These are phyloP conservation scores for Halyomorpha halys DNA, from an alignment of 1,140 invertebrate species.

Conservation along the genomic window DNA sequence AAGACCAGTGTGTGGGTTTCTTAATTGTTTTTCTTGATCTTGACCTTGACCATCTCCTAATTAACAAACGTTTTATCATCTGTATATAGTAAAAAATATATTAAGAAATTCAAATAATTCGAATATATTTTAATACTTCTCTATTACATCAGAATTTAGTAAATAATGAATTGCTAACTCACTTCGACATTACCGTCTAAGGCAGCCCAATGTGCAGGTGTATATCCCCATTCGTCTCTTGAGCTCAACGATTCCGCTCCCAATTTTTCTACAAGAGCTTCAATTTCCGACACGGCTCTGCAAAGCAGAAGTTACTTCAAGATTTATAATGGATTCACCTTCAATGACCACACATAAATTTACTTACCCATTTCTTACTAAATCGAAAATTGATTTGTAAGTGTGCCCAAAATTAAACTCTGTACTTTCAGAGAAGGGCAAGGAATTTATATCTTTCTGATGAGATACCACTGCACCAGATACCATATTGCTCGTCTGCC, in stretches of 20 bases:
- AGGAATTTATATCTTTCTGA: conserved; percentile 37
- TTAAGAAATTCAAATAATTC: too few relatives aligned
- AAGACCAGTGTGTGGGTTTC: too few relatives aligned
- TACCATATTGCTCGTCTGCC: conserved; percentile 55
- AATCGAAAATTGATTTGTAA: conserved; percentile 50
- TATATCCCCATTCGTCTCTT: conserved; percentile 82
- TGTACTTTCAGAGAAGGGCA: conserved; percentile 38
- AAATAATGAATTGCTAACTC: not conserved
- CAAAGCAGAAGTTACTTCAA: conserved; percentile 28
- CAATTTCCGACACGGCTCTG: conserved; percentile 61
- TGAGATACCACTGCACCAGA: conserved; percentile 48
- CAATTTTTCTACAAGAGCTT: conserved; percentile 62
- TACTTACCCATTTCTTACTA: conserved; percentile 50
- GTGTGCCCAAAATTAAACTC: conserved; percentile 36
- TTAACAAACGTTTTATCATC: too few relatives aligned
- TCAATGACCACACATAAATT: not conserved
- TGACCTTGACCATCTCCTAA: too few relatives aligned
- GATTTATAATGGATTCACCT: not conserved
- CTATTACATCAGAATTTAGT: not conserved
- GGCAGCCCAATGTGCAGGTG: conserved; percentile 83
- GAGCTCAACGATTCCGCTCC: conserved; percentile 58
- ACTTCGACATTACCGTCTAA: conserved; percentile 71
- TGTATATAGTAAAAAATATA: too few relatives aligned
- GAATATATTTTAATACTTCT: too few relatives aligned
- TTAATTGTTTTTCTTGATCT: too few relatives aligned